Evolutionary conservation across 2,888 invertebrate genomes (phyloP), one percentile per base, ranked within the genome.

Genomic region (Dolichomitus sp.): DNA sequence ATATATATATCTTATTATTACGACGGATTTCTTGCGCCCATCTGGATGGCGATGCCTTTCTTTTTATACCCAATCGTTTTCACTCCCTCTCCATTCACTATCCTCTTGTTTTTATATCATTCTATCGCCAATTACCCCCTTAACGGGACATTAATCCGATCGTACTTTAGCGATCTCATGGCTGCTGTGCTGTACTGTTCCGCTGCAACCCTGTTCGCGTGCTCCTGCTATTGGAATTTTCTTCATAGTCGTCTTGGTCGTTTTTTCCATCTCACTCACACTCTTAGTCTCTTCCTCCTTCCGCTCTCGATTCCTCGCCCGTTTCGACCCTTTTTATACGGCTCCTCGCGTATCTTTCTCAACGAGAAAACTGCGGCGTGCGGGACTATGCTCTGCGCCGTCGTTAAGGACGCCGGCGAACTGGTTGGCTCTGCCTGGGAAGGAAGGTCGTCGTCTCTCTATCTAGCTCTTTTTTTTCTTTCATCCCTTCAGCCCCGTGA

Each of bases 141-240:
- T 77, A 85, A 84, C 79, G 84, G 81, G 85, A 80, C 84, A 84
- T 85, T 82, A 80, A 85, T 85, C 84, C 81, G 73, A 85, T 82
- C 83, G 75, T 77, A 80, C 80, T 85, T 82, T 65, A 81, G 81
- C 80, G 84, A 81, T 84, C 84, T 78, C 77, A 65, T 65, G 72
- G 75, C 48, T 75, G 72, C 70, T 75, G 52, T 54, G 37, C 72
- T 48, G 59, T 63, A 63, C 33, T 66, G 66, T 23, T 17, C 48
- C 7, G 69, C 66, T 57, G 33, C 66, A 59, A 33, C 23, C 45
- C 73, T 77, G 48, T 57, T 61, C 42, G 63, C 59, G 65, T 59
- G 74, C n/a, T 61, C 23, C 66, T 77, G 77, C 72, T 63, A 48
- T 59, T 63, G 45, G 19, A 54, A 65, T 63, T 76, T 69, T 57